phyloP scores from a whole-genome alignment of 2,797 vertebrate genomes.

The Botia kubotai region DNA sequence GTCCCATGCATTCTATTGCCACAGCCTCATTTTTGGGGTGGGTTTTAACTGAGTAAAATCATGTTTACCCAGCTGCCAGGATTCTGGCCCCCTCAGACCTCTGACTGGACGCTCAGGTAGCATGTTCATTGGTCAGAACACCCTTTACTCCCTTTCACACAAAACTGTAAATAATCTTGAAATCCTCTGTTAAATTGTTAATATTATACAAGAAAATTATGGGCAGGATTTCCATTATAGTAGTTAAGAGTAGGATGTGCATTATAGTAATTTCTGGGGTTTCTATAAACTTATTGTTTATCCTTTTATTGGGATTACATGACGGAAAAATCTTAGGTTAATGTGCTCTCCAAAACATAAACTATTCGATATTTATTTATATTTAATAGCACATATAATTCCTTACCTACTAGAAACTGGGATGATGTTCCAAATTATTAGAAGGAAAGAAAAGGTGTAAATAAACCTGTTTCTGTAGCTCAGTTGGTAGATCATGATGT shows the following conservation, averaged over 20 bases:
- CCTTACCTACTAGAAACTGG: no score
- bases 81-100: no score
- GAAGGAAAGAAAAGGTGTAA: neutral
- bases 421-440: neutral
- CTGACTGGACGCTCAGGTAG: neutral
- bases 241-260: neutral
- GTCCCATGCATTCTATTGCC: no score
- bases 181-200: neutral
- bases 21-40: no score
- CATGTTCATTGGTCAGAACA: neutral
- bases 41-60: no score
- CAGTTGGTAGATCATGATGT: neutral
- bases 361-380: neutral
- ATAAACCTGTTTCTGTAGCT: neutral
- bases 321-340: neutral
- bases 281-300: neutral
- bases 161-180: neutral
- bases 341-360: neutral
- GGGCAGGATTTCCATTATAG: neutral
- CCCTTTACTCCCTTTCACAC: no score
- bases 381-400: no score
- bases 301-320: neutral
- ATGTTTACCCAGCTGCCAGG: no score
- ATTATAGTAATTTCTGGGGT: neutral
- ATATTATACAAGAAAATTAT: neutral